Percentiles rank a stretch among this genome's conserved stretches.
These are phyloP conservation scores for Liolophura sinensis DNA, from an alignment of 1,140 invertebrate genomes.

Conservation along the genomic window DNA sequence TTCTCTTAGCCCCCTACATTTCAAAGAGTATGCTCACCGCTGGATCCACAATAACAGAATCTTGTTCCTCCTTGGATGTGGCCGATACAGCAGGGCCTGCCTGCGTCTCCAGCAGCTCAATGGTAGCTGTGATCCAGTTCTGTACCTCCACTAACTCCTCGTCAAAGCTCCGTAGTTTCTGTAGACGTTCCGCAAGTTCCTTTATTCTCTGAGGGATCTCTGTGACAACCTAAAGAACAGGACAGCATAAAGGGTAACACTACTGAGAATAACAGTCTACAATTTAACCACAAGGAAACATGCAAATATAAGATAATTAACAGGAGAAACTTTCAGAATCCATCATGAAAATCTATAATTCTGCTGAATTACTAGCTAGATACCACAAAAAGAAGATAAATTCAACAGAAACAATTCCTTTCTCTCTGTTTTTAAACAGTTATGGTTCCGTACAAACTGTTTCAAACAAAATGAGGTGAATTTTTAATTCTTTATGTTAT, in stretches of 20 bases:
- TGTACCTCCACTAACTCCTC: conserved; percentile 38
- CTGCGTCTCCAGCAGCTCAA: conserved; percentile 35
- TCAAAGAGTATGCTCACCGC: conserved; percentile 61
- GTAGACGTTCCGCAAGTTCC: conserved; percentile 30
- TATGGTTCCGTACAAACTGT: too few species aligned
- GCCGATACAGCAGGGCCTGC: conserved; percentile 23
- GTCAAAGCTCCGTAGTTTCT: conserved; percentile 29
- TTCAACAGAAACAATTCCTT: neutral
- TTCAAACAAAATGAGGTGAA: too few species aligned
- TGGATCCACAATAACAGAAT: conserved; percentile 64
- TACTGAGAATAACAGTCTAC: too few species aligned
- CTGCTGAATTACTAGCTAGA: too few species aligned
- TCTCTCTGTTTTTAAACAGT: neutral
- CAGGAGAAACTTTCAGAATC: neutral
- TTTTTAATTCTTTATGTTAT: too few species aligned
- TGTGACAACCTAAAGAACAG: conserved; percentile 25
- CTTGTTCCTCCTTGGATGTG: conserved; percentile 55
- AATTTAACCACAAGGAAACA: neutral
- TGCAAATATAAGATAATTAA: neutral
- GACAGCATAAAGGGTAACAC: too few species aligned
- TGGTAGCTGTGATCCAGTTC: conserved; percentile 40
- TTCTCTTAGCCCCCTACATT: neutral
- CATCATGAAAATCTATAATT: too few species aligned
- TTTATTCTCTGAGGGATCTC: conserved; percentile 38
- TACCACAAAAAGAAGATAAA: too few species aligned